A percentile compares a stretch with the other conserved stretches of the same genome.
Evolutionary conservation across 2,888 invertebrate species (phyloP).

Genomic region (Noctua pronuba): DNA sequence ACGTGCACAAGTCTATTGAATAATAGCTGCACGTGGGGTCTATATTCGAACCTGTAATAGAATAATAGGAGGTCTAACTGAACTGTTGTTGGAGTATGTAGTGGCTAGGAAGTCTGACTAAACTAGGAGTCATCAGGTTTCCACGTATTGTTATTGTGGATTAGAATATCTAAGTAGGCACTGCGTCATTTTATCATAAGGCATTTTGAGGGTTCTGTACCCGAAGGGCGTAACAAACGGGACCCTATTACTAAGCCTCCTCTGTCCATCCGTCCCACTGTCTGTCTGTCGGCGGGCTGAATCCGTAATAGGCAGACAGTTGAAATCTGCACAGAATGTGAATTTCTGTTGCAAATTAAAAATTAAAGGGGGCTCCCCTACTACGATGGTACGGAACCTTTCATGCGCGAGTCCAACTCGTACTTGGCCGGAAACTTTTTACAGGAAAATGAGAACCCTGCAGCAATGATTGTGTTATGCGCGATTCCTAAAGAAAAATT

Average conservation of each 20-base stretch:
- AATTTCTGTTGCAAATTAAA: no score
- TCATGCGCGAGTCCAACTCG: no score
- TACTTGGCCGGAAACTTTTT: no score
- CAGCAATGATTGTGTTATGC: neutral
- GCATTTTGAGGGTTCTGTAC: neutral
- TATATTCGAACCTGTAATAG: slow-evolving; percentile 55
- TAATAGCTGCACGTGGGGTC: slow-evolving; percentile 59
- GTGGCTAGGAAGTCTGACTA: neutral
- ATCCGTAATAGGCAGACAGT: no score
- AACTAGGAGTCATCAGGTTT: slow-evolving; percentile 27
- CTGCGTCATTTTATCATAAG: neutral
- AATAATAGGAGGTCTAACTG: slow-evolving; percentile 55
- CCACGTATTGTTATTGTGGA: slow-evolving; percentile 1
- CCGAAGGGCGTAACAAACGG: no score
- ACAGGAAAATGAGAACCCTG: no score
- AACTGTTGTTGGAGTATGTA: slow-evolving; percentile 46
- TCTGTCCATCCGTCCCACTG: no score
- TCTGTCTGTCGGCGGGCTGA: no score
- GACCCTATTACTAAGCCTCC: no score
- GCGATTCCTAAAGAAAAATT: neutral
- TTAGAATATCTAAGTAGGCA: neutral
- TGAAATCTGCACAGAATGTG: no score
- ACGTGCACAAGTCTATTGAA: slow-evolving; percentile 56
- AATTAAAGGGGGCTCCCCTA: no score
- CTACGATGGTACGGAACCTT: no score